phyloP scores from a whole-genome alignment of 2,888 invertebrate species.

The Operophtera brumata region DNA sequence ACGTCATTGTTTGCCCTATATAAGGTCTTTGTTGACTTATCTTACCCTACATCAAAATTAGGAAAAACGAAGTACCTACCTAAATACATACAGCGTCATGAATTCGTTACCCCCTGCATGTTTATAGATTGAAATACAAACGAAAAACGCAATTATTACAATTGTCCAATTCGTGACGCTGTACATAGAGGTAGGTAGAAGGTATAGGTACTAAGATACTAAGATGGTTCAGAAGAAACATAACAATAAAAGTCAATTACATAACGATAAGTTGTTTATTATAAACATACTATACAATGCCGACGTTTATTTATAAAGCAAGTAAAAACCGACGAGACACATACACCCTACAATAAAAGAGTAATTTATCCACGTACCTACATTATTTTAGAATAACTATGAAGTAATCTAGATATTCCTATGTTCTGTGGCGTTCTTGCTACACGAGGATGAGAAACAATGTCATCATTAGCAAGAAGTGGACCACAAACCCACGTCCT shows the following conservation, averaged over 20 bases:
- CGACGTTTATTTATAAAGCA: slow-evolving; percentile 77
- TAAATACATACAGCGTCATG: neutral
- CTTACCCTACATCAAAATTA: neutral
- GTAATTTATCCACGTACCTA: slow-evolving; percentile 47
- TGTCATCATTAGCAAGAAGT: neutral
- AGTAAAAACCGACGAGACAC: slow-evolving; percentile 73
- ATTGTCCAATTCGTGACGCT: too few relatives aligned
- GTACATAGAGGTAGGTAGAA: too few relatives aligned
- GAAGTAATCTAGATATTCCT: slow-evolving; percentile 49
- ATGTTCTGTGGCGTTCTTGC: slow-evolving; percentile 4
- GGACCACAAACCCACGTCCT: slow-evolving; percentile 1
- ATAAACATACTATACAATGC: slow-evolving; percentile 80
- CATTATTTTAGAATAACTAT: slow-evolving; percentile 40
- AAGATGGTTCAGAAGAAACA: too few relatives aligned
- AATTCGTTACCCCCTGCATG: too few relatives aligned
- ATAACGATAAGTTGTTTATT: slow-evolving; percentile 69
- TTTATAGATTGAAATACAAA: too few relatives aligned
- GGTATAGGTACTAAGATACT: too few relatives aligned
- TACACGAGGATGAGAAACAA: neutral
- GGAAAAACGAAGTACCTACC: slow-evolving; percentile 2
- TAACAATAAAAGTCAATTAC: slow-evolving; percentile 40
- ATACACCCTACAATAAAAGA: slow-evolving; percentile 67
- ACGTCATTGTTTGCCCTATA: slow-evolving; percentile 12
- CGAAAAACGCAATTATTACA: too few relatives aligned
- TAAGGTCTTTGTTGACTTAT: slow-evolving; percentile 3